Conservation (phyloP, 1,140 invertebrate species). For the Branchinecta lindahli region DNA sequence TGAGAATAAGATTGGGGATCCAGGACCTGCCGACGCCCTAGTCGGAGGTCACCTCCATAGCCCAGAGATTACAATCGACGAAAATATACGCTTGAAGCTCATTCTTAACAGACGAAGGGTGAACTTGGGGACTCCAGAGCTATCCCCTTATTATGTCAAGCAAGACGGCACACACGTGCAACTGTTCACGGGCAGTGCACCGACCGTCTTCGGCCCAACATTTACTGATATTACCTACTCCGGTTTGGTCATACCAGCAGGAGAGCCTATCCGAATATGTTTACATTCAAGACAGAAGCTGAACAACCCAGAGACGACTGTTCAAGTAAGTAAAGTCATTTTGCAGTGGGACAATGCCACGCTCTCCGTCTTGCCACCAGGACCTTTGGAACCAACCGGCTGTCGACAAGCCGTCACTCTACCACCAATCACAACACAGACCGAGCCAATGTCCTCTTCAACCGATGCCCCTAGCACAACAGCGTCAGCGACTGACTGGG, state of each 20-base stretch:
- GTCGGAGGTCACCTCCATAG: background rate
- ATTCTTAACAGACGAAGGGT: background rate
- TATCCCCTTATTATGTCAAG: background rate
- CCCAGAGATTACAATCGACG: background rate
- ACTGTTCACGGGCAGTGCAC: background rate
- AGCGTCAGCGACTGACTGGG: background rate
- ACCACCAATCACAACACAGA: background rate
- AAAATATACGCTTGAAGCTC: background rate
- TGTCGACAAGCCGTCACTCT: background rate
- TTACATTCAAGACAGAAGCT: background rate
- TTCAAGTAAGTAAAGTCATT: background rate
- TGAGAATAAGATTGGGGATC: no score
- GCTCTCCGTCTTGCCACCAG: background rate
- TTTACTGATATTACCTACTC: background rate
- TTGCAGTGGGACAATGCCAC: background rate
- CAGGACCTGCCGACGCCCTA: background rate
- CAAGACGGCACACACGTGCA: background rate
- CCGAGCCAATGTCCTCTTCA: background rate
- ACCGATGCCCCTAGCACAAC: background rate
- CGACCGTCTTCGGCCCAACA: background rate
- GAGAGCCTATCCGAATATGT: background rate
- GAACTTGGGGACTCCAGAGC: background rate
- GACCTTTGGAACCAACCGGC: background rate
- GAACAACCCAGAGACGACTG: background rate
- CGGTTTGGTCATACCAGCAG: background rate